phyloP scores from a whole-genome alignment of 2,888 invertebrate species.

The Coleophora deauratella region DNA sequence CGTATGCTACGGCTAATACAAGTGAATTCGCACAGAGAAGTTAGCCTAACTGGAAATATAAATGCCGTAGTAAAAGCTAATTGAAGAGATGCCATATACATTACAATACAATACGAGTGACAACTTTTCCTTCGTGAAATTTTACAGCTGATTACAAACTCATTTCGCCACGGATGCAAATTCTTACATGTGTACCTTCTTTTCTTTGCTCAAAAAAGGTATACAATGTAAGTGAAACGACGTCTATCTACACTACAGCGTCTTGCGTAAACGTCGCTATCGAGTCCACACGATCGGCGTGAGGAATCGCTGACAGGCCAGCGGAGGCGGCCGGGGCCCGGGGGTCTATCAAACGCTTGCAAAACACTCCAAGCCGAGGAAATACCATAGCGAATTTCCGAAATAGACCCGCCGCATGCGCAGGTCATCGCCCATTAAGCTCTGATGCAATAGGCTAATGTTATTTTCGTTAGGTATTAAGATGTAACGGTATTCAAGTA shows the following conservation, averaged over 20 bases:
- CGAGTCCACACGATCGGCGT: slow-evolving; percentile 12
- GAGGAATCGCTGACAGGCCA: slow-evolving; percentile 19
- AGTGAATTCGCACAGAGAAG: too few species aligned
- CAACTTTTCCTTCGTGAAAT: too few species aligned
- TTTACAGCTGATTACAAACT: too few species aligned
- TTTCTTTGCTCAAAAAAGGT: slow-evolving; percentile 1
- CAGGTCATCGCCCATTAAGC: slow-evolving; percentile 25
- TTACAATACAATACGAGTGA: too few species aligned
- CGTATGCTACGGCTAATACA: too few species aligned
- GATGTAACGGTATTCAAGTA: too few species aligned
- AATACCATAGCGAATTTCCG: slow-evolving; percentile 38
- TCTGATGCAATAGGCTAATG: slow-evolving; percentile 32
- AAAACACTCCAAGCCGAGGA: slow-evolving; percentile 30
- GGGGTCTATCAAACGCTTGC: slow-evolving; percentile 35
- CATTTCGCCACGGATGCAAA: too few species aligned
- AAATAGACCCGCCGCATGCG: slow-evolving; percentile 25
- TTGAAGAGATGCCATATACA: slow-evolving; percentile 3
- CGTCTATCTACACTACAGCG: slow-evolving; percentile 8
- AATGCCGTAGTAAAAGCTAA: slow-evolving; percentile 19
- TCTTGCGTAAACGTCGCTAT: not conserved
- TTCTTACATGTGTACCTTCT: too few species aligned
- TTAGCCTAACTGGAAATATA: slow-evolving; percentile 7
- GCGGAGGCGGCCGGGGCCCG: slow-evolving; percentile 11
- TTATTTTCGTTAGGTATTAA: slow-evolving; percentile 35
- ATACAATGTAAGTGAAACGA: too few species aligned